phyloP scores from a whole-genome alignment of 2,113 vertebrate species.

The Benitochromis conjunctus region DNA sequence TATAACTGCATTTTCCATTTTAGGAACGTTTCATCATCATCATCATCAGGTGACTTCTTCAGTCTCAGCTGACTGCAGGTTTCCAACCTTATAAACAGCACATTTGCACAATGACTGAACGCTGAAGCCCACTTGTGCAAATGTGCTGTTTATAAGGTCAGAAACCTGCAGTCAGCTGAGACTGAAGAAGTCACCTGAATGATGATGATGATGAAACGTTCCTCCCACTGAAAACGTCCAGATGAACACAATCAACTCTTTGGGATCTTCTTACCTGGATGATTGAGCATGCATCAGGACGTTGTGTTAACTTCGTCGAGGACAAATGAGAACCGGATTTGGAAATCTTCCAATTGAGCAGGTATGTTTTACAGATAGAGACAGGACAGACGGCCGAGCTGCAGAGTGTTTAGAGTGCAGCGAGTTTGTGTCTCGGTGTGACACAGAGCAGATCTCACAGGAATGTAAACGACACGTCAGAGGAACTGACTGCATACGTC shows the following conservation, averaged over 20 bases:
- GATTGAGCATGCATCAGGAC: rapidly evolving
- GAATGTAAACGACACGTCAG: neutral
- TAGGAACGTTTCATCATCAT: neutral
- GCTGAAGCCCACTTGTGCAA: neutral
- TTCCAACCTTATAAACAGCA: neutral
- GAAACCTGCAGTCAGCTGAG: rapidly evolving
- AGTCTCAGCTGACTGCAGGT: rapidly evolving
- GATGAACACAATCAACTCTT: neutral
- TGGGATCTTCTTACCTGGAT: neutral
- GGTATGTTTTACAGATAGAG: neutral
- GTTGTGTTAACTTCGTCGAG: neutral
- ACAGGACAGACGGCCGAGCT: neutral
- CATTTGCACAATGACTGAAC: neutral
- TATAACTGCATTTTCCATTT: neutral
- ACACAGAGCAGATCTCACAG: neutral
- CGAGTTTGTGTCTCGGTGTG: neutral
- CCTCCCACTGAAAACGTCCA: rapidly evolving
- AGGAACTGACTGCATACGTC: neutral
- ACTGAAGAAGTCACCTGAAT: neutral
- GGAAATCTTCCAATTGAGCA: neutral
- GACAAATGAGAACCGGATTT: neutral
- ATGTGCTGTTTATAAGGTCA: neutral
- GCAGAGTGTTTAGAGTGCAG: neutral
- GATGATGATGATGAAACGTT: neutral
- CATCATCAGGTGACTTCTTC: rapidly evolving